Evolutionary conservation across 2,797 vertebrate genomes (phyloP), one percentile per base, ranked within the genome.

Genomic region (Pseudomugil tenellus): DNA sequence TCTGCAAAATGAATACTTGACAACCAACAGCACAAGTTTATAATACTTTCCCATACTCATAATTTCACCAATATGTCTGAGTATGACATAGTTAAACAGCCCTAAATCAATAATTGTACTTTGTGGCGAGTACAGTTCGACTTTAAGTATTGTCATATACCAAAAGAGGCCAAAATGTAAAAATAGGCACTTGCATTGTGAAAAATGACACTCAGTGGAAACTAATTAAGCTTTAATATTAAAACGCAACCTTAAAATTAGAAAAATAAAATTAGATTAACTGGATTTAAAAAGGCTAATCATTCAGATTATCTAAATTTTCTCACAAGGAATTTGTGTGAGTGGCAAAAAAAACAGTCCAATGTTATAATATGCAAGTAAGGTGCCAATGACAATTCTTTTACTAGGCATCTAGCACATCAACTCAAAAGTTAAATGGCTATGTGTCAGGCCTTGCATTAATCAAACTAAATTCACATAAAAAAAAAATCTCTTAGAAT

Each of bases 401-500:
- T 55, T 49, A 58, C 21, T 25, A 57, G 4, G 63, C 17, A 13
- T 23, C 6, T 25, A 58, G 31, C 17, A 54, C 11, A 29, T 73
- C 29, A 55, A 32, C 29, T 55, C 64, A 19, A 23, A 72, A 59
- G 28, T 7, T 28, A 1, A 26, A 55, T 13, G 2, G 63, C 37
- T 46, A 34, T 13, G 2, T 70, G 23, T 57, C 10, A 35, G 31
- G 13, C 26, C 51, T 39, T 58, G 10, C 60, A 72, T 65, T 5
- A 21, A 64, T 51, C 48, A 12, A 51, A 23, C 7, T 51, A 51
- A 16, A 7, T 1, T 32, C 19, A 76, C 0, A 77, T 25, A 60
- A 49, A 26, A 34, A 46, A 70, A 10, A 32, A 19, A 11, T 37
- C 35, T 48, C n/a, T 31, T 58, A 16, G 16, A 65, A 70, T 48